Percentiles rank a stretch among this genome's conserved stretches.
phyloP scores from a whole-genome alignment of 2,888 invertebrate species.

The Sesia bembeciformis region DNA sequence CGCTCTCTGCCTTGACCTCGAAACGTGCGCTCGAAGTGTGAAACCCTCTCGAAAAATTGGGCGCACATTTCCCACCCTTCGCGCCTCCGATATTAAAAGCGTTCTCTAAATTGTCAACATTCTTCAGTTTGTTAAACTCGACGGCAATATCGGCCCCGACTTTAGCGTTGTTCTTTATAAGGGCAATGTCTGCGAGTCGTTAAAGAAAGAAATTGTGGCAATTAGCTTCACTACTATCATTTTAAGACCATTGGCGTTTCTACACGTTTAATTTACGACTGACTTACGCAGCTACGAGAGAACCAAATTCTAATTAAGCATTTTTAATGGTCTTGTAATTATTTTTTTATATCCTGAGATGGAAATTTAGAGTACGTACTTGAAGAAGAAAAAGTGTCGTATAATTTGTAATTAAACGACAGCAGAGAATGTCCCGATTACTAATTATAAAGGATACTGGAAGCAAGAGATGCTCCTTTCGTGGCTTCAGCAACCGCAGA shows the following conservation, averaged over 20 bases:
- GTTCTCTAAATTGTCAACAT: slow-evolving; percentile 30
- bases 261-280: slow-evolving; percentile 41
- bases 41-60: slow-evolving; percentile 25
- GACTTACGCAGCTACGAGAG: slow-evolving; percentile 24
- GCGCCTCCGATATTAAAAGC: slow-evolving; percentile 34
- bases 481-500: slow-evolving; percentile 86
- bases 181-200: slow-evolving; percentile 82
- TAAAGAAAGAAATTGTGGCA: slow-evolving; percentile 51
- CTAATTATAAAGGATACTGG: slow-evolving; percentile 82
- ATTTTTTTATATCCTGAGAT: slow-evolving; percentile 3
- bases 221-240: slow-evolving; percentile 41
- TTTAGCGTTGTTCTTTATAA: slow-evolving; percentile 94
- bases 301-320: slow-evolving; percentile 32
- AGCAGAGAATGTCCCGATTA: no score
- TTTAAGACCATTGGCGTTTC: slow-evolving; percentile 34
- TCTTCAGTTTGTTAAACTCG: slow-evolving; percentile 67
- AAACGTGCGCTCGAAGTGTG: slow-evolving; percentile 34
- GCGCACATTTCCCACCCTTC: slow-evolving; percentile 18
- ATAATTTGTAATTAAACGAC: no score
- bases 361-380: no score
- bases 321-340: slow-evolving; percentile 32
- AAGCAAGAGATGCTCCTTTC: slow-evolving; percentile 83
- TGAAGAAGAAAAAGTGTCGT: no score
- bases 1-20: slow-evolving; percentile 5
- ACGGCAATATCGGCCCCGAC: slow-evolving; percentile 87